Percentiles rank a stretch among this genome's conserved stretches.
Conservation (phyloP, 1,140 invertebrate species). For the Meloidogyne floridensis region DNA sequence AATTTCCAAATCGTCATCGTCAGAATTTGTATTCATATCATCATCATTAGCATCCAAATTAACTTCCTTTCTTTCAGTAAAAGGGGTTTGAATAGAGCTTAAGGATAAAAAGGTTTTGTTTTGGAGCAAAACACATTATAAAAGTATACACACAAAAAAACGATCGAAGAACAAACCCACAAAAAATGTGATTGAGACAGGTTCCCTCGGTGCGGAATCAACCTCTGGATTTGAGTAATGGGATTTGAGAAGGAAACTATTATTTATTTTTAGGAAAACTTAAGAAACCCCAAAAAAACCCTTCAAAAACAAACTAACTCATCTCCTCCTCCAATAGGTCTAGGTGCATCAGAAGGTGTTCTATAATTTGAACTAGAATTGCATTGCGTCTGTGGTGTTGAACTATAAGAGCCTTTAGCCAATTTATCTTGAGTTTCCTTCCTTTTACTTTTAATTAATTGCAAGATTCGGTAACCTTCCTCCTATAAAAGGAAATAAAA, state of each 20-base stretch:
- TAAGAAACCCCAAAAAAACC: neutral
- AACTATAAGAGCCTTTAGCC: neutral
- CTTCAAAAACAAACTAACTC: slow-evolving; percentile 19
- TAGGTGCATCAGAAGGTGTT: slow-evolving; percentile 31
- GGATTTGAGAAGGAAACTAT: too few species aligned
- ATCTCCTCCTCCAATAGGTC: slow-evolving; percentile 34
- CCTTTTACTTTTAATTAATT: slow-evolving; percentile 37
- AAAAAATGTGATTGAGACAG: too few species aligned
- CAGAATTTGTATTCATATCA: slow-evolving; percentile 35
- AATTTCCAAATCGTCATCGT: slow-evolving; percentile 33
- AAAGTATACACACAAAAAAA: too few species aligned
- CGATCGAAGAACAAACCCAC: too few species aligned
- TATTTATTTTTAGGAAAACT: too few species aligned
- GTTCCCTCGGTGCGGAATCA: too few species aligned
- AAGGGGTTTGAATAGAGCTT: slow-evolving; percentile 25
- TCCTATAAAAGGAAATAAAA: slow-evolving; percentile 27
- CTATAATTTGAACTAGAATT: neutral
- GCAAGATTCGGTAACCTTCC: slow-evolving; percentile 41
- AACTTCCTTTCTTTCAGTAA: slow-evolving; percentile 22
- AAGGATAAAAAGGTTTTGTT: neutral
- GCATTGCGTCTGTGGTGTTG: slow-evolving; percentile 20
- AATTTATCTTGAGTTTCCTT: slow-evolving; percentile 32
- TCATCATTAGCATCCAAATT: slow-evolving; percentile 28
- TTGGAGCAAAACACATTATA: too few species aligned
- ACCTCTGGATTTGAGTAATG: too few species aligned